Percentiles rank a stretch among this genome's conserved stretches.
Evolutionary conservation across 2,888 invertebrate species (phyloP).

Genomic region (Agrochola lota): DNA sequence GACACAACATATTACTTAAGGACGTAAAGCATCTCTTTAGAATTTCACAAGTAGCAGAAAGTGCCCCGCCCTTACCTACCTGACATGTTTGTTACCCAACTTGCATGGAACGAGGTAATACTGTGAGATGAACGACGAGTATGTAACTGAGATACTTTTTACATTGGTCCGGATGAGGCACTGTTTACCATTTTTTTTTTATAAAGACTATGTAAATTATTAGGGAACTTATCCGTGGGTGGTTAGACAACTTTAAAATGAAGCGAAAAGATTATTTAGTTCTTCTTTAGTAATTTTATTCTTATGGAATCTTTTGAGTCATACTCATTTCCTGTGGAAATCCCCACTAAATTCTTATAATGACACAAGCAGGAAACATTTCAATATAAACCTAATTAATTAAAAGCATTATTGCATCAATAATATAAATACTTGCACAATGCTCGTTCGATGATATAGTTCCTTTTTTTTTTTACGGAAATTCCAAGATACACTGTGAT

Average conservation of each 20-base stretch:
- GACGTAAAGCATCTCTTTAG: slow-evolving; percentile 26
- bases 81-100: slow-evolving; percentile 50
- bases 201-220: not conserved
- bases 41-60: slow-evolving; percentile 50
- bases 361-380: not conserved
- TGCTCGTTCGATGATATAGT: not conserved
- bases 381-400: not conserved
- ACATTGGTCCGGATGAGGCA: not conserved
- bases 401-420: not conserved
- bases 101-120: not conserved
- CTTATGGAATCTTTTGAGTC: not conserved
- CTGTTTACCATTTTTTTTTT: not conserved
- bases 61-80: slow-evolving; percentile 35
- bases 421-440: not conserved
- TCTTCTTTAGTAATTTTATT: not conserved
- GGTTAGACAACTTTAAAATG: not conserved
- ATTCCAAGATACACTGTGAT: not conserved
- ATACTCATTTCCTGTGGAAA: not conserved
- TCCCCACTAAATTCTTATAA: not conserved
- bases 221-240: not conserved
- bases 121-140: slow-evolving; percentile 1
- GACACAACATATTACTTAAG: not conserved
- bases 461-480: not conserved
- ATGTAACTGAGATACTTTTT: not conserved
- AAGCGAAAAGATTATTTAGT: not conserved